phyloP scores from a whole-genome alignment of 2,888 invertebrate genomes.

The Lutraria lutraria region DNA sequence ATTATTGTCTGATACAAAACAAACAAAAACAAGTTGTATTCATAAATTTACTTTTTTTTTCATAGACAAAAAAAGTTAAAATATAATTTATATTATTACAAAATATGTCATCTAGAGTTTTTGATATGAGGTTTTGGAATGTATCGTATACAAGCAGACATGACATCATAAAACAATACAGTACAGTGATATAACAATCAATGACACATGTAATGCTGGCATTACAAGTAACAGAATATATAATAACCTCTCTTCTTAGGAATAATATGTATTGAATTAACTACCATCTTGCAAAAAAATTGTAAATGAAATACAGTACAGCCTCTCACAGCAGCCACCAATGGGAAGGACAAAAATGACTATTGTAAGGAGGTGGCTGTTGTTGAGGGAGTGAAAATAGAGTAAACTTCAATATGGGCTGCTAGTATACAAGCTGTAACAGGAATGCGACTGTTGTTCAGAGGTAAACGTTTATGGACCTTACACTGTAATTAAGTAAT shows the following conservation, averaged over 20 bases:
- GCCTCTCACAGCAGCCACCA: no score
- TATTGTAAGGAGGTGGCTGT: no score
- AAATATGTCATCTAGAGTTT: conserved; percentile 36
- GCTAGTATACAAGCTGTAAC: no score
- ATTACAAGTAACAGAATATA: neutral
- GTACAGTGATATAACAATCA: neutral
- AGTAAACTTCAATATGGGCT: no score
- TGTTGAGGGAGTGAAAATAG: no score
- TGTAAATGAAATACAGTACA: no score
- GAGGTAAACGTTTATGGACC: no score
- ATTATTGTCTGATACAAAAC: neutral
- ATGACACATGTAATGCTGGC: neutral
- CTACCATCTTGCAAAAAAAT: no score
- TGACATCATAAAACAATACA: neutral
- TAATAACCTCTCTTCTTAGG: neutral
- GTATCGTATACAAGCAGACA: neutral
- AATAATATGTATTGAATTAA: neutral
- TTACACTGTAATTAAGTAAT: no score
- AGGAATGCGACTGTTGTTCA: no score
- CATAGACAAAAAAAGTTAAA: conserved; percentile 37
- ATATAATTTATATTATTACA: conserved; percentile 26
- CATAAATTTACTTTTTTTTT: conserved; percentile 34
- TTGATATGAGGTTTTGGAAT: conserved; percentile 33
- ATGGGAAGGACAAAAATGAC: no score
- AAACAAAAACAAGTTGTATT: neutral